phyloP scores from a whole-genome alignment of 1,140 invertebrate species.

The Rhopalosiphum maidis region DNA sequence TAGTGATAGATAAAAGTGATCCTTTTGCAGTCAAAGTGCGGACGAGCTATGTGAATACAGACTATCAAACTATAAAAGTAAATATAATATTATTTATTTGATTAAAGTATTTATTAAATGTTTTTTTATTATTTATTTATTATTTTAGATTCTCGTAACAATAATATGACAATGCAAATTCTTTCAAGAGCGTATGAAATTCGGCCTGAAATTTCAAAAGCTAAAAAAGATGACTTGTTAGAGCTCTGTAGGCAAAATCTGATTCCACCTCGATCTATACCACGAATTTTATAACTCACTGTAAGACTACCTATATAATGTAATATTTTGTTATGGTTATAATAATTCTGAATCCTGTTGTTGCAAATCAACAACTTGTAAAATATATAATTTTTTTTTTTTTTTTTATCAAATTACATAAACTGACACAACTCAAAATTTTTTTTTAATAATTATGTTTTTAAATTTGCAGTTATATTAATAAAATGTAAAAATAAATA shows the following conservation, averaged over 20 bases:
- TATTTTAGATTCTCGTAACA: conserved; percentile 30
- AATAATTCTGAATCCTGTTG: no score
- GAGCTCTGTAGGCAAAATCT: conserved; percentile 35
- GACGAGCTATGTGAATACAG: conserved; percentile 22
- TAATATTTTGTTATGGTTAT: no score
- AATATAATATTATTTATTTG: conserved; percentile 21
- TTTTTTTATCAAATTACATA: no score
- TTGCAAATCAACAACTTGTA: no score
- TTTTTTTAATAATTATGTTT: conserved; percentile 20
- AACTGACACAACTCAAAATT: conserved; percentile 16
- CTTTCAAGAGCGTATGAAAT: conserved; percentile 28
- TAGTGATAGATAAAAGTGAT: background rate
- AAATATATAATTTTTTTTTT: background rate
- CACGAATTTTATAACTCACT: conserved; percentile 35
- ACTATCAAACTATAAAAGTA: conserved; percentile 36
- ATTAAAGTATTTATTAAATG: conserved; percentile 11
- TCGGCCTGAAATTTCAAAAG: conserved; percentile 28
- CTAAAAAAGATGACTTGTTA: conserved; percentile 27
- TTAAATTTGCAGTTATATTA: background rate
- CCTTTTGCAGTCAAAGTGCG: conserved; percentile 6
- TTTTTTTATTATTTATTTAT: conserved; percentile 20
- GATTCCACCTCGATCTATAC: conserved; percentile 15
- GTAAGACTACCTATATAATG: background rate
- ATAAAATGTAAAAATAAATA: conserved; percentile 31
- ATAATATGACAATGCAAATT: conserved; percentile 4